phyloP scores from a whole-genome alignment of 2,113 vertebrate species.

The Nothobranchius kuhntae region DNA sequence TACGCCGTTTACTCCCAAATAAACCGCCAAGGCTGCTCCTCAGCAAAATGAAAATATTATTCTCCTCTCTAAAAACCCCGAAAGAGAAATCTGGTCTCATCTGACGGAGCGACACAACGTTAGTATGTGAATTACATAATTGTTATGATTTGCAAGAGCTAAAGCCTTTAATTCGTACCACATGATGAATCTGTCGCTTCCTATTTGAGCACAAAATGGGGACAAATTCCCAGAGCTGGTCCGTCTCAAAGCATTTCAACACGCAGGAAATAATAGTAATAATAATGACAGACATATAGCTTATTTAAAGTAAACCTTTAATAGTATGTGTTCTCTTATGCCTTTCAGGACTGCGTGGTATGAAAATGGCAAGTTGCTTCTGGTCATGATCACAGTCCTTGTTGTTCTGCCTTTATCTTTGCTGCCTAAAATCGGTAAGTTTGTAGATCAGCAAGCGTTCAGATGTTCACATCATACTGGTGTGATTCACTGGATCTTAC shows the following conservation, averaged over 20 bases:
- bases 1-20: slow-evolving; percentile 35
- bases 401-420: slow-evolving; percentile 90
- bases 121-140: slow-evolving; percentile 88
- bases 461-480: neutral
- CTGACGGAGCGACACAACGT: slow-evolving; percentile 84
- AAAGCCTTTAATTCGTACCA: slow-evolving; percentile 86
- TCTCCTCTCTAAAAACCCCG: slow-evolving; percentile 59
- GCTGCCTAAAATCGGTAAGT: slow-evolving; percentile 91
- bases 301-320: slow-evolving; percentile 9
- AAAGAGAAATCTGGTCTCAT: slow-evolving; percentile 72
- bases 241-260: slow-evolving; percentile 70
- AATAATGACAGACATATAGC: slow-evolving; percentile 18
- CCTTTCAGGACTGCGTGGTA: slow-evolving; percentile 83
- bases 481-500: slow-evolving; percentile 1
- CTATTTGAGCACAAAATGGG: slow-evolving; percentile 83
- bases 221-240: slow-evolving; percentile 80
- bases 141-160: slow-evolving; percentile 84
- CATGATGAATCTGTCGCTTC: slow-evolving; percentile 83
- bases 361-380: slow-evolving; percentile 83
- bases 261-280: slow-evolving; percentile 71
- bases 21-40: slow-evolving; percentile 63
- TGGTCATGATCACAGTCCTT: slow-evolving; percentile 85
- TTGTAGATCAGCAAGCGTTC: neutral
- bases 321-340: slow-evolving; percentile 14
- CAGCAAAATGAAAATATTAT: slow-evolving; percentile 75